Evolutionary conservation across 2,797 vertebrate species (phyloP).

Genomic region (Mormyrops boulengeri): DNA sequence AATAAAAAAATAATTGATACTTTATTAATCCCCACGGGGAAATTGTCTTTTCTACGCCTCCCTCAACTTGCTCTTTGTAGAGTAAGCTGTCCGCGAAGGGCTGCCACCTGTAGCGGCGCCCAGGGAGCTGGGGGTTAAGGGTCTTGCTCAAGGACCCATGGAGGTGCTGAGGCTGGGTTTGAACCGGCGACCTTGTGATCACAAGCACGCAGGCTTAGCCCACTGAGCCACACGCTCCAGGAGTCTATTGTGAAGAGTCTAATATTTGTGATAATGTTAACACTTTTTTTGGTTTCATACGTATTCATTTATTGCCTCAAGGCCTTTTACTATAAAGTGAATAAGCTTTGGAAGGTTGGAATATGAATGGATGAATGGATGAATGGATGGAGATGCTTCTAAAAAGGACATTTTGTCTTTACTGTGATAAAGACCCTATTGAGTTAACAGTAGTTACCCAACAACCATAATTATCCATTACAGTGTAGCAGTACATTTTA

Average conservation of each 20-base stretch:
- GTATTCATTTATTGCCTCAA: not conserved
- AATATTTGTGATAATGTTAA: not conserved
- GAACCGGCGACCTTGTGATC: no score
- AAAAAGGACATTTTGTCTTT: not conserved
- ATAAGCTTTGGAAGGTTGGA: not conserved
- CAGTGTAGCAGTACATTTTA: not conserved
- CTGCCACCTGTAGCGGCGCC: no score
- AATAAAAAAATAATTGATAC: no score
- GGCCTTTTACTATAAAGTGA: not conserved
- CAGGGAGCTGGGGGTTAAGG: no score
- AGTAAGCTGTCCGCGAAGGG: no score
- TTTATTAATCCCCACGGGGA: no score
- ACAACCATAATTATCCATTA: not conserved
- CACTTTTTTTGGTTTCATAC: not conserved
- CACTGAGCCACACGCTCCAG: not conserved
- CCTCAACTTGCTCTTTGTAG: no score
- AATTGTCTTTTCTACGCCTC: no score
- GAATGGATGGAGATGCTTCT: not conserved
- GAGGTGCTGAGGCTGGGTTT: no score
- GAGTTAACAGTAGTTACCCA: not conserved
- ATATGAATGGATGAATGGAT: not conserved
- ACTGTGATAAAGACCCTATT: not conserved
- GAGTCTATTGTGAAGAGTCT: not conserved
- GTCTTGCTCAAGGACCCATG: no score
- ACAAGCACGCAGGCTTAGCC: no score